phyloP scores from a whole-genome alignment of 2,797 vertebrate species.

The Sebastes dallii region DNA sequence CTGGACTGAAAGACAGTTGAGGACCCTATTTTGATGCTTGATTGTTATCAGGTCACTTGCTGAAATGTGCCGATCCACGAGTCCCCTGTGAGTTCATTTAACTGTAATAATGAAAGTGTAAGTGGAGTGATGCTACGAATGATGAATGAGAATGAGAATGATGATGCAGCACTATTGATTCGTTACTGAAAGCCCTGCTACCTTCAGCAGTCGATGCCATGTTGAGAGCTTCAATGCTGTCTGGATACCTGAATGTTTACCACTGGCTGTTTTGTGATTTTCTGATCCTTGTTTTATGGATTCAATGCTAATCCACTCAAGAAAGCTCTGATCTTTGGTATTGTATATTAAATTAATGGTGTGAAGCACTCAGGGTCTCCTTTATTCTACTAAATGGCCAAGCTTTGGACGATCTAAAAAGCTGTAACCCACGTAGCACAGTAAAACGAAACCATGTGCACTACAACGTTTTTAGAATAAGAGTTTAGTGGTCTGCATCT shows the following conservation, averaged over 20 bases:
- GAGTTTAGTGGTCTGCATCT: neutral
- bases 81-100: neutral
- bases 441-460: conserved; percentile 5
- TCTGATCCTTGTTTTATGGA: neutral
- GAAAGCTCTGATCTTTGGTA: neutral
- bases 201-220: neutral
- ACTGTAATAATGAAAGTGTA: neutral
- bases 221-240: neutral
- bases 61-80: neutral
- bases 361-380: neutral
- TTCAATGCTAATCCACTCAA: neutral
- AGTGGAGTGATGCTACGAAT: neutral
- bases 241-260: conserved; percentile 2
- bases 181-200: neutral
- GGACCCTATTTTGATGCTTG: neutral
- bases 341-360: neutral
- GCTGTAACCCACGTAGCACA: neutral
- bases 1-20: neutral
- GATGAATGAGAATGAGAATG: too few relatives aligned
- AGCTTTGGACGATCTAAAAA: neutral
- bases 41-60: neutral
- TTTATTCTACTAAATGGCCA: neutral
- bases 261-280: neutral
- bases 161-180: conserved; percentile 10
- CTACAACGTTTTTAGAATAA: conserved; percentile 14